These are phyloP conservation scores for Meloidogyne floridensis DNA, from an alignment of 1,140 invertebrate species.

Conservation along the genomic window DNA sequence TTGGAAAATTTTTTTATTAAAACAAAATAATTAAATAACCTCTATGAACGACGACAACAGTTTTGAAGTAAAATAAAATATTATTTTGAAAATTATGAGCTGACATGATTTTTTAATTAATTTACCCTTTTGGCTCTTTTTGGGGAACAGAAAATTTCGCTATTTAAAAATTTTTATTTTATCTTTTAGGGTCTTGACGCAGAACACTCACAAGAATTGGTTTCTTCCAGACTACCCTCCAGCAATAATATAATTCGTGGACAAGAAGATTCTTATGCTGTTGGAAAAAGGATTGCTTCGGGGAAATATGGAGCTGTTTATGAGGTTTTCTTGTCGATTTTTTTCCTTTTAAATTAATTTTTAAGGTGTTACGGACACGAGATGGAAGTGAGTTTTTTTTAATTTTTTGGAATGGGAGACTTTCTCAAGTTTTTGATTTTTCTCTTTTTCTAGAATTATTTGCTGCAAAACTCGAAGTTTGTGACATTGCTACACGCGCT, in stretches of 20 bases:
- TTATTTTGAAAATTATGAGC: no score
- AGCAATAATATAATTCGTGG: slow-evolving; percentile 59
- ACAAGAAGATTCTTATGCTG: slow-evolving; percentile 55
- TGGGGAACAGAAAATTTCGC: background rate
- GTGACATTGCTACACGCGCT: slow-evolving; percentile 52
- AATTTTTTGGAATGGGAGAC: background rate
- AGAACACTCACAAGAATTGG: slow-evolving; percentile 33
- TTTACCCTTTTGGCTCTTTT: background rate
- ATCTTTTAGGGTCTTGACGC: background rate
- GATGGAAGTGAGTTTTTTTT: slow-evolving; percentile 47
- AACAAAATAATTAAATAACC: no score
- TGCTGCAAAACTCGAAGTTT: slow-evolving; percentile 62
- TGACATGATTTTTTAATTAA: no score
- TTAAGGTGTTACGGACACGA: slow-evolving; percentile 53
- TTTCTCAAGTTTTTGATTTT: background rate
- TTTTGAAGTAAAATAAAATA: background rate
- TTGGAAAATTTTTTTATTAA: background rate
- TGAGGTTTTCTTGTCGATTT: slow-evolving; percentile 39
- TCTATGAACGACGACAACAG: slow-evolving; percentile 2
- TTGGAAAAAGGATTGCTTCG: slow-evolving; percentile 55
- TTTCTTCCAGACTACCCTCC: slow-evolving; percentile 48
- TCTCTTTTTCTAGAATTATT: slow-evolving; percentile 40
- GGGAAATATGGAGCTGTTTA: slow-evolving; percentile 62
- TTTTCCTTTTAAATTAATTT: background rate
- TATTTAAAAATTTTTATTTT: background rate